Evolutionary conservation across 2,113 vertebrate genomes (phyloP).

Genomic region (Corythaeola cristata): DNA sequence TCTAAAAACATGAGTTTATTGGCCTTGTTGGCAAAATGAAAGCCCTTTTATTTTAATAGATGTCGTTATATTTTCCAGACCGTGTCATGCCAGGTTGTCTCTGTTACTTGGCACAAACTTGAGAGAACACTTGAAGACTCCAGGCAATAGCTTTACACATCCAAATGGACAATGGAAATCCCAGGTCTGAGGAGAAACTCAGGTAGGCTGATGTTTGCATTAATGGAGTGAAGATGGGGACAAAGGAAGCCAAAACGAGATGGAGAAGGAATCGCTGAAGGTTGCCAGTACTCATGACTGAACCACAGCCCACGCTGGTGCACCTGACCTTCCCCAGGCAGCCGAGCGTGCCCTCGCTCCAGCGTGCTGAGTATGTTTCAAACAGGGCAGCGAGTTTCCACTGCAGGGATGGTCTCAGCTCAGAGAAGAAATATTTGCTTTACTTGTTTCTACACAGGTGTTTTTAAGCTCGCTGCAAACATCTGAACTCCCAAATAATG

Average conservation of each 20-base stretch:
- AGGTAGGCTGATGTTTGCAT: background rate
- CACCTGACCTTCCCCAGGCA: background rate
- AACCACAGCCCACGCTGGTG: background rate
- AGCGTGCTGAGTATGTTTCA: background rate
- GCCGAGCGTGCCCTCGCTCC: background rate
- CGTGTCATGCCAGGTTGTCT: background rate
- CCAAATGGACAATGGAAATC: background rate
- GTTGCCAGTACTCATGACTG: background rate
- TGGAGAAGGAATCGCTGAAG: background rate
- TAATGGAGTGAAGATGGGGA: background rate
- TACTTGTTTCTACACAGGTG: accelerated
- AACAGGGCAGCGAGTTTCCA: background rate
- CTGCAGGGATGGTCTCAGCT: background rate
- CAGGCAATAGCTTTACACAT: background rate
- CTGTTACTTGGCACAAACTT: background rate
- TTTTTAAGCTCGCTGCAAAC: background rate
- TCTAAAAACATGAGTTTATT: background rate
- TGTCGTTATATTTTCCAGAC: background rate
- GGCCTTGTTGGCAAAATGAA: background rate
- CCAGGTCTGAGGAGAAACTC: background rate
- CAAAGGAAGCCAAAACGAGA: background rate
- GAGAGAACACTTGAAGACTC: background rate
- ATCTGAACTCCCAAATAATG: background rate
- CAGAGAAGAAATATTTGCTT: background rate
- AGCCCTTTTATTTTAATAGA: background rate